Evolutionary conservation across 2,888 invertebrate genomes (phyloP), one percentile per base, ranked within the genome.

Genomic region (Lathronympha strigana): DNA sequence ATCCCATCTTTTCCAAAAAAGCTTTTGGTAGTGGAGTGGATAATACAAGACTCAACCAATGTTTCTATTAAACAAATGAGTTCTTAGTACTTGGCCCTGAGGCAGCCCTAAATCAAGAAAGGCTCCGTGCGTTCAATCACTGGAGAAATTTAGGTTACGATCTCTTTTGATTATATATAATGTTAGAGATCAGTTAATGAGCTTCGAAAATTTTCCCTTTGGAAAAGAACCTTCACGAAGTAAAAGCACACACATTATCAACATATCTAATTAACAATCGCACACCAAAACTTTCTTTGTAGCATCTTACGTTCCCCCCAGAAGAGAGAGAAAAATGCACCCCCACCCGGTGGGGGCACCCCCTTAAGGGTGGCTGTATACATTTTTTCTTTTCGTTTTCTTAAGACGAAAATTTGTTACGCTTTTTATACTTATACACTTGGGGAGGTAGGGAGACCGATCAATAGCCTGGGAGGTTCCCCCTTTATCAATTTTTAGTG

Each of bases 351-450:
- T 73, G 75, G 73, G 71, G 63, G 69, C 57, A 72, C 76, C 74
- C 73, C 72, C 75, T 78, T 76, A 64, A 71, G 87, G 89, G 90
- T 86, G 89, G 90, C 82, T 88, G 90, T 90, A 87, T 83, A 90
- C 89, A 88, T 92, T 92, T 92, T 92, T 91, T 91, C 90, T 89
- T 89, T 90, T 91, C 90, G 87, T 91, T 92, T 91, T 91, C 92
- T 92, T 91, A 91, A 91, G 91, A 92, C 92, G 92, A 91, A 92
- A 91, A 92, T 92, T 92, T 92, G 92, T 92, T 91, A 92, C 92
- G 90, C 90, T 92, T 92, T 92, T 91, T 92, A 91, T 92, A 91
- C 88, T 88, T 91, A 88, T 88, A 88, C 80, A 79, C 77, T 71
- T 69, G 73, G 85, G 85, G 86, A 87, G 80, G 84, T 72, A 13